These are phyloP conservation scores for Drosophila greeni DNA, from an alignment of 2,888 invertebrate genomes.

Conservation along the genomic window DNA sequence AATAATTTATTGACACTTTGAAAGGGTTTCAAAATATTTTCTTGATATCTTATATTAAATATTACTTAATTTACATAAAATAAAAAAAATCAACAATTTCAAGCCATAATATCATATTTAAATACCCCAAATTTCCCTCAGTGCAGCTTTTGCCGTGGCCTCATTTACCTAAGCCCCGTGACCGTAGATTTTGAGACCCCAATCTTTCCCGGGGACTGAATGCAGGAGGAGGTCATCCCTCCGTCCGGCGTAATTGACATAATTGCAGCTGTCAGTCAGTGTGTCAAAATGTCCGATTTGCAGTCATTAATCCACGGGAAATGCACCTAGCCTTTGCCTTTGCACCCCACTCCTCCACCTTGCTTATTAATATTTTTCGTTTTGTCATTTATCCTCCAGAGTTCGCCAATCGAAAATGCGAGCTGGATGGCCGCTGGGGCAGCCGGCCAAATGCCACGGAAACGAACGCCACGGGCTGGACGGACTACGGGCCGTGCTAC, in stretches of 20 bases:
- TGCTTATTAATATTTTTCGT: not conserved
- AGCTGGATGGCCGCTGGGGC: conserved; percentile 85
- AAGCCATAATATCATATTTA: not conserved
- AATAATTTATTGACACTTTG: too few relatives aligned
- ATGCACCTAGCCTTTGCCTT: not conserved
- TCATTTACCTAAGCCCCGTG: conserved; percentile 12
- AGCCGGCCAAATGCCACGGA: conserved; percentile 79
- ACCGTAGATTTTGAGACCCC: conserved; percentile 16
- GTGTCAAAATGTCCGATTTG: conserved; percentile 11
- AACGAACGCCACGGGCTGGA: conserved; percentile 83
- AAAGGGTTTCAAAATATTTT: too few relatives aligned
- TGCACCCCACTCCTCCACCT: too few relatives aligned
- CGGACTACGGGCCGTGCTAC: conserved; percentile 90
- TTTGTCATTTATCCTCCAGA: conserved; percentile 80
- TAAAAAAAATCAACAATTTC: not conserved
- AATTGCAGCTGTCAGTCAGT: conserved; percentile 47
- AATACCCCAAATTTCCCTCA: not conserved
- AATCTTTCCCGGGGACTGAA: not conserved
- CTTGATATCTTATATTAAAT: too few relatives aligned
- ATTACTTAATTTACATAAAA: not conserved
- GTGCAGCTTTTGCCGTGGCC: conserved; percentile 31
- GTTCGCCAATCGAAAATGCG: conserved; percentile 85
- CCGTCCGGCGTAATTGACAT: conserved; percentile 37
- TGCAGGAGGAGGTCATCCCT: not conserved
- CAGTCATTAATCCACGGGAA: conserved; percentile 8